A percentile compares a stretch with the other conserved stretches of the same genome.
Evolutionary conservation across 2,113 vertebrate genomes (phyloP).

Genomic region (Vidua chalybeata): DNA sequence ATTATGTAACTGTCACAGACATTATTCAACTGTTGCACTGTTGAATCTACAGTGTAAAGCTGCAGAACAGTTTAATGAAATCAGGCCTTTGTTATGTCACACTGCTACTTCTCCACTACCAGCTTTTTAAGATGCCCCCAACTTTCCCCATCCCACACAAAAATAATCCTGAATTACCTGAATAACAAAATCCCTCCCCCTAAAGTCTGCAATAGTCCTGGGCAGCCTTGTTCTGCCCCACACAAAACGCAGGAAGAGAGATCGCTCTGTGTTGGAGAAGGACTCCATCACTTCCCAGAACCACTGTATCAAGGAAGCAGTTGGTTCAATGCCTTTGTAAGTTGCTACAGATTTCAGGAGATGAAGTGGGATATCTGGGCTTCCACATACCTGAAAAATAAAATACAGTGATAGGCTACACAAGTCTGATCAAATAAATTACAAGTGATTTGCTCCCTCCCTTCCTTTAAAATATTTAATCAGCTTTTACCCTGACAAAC

Average conservation of each 20-base stretch:
- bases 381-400: conserved; percentile 90
- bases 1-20: background rate
- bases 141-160: background rate
- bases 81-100: background rate
- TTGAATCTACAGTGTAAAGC: background rate
- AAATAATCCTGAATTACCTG: conserved; percentile 77
- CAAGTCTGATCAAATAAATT: background rate
- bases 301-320: conserved; percentile 91
- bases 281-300: conserved; percentile 99
- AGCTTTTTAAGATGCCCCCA: background rate
- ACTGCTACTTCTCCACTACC: background rate
- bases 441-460: background rate
- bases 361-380: conserved; percentile 97
- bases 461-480: background rate
- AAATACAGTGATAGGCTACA: background rate
- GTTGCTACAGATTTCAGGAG: conserved; percentile 97
- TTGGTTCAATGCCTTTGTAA: conserved; percentile 94
- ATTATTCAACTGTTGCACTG: background rate
- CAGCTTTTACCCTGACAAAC: background rate
- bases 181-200: conserved; percentile 95
- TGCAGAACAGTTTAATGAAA: background rate
- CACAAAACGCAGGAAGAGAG: conserved; percentile 95
- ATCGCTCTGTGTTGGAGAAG: conserved; percentile 95
- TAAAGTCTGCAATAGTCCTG: conserved; percentile 97
- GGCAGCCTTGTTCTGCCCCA: conserved; percentile 97